Base-by-base conservation (phyloP, 2,113 vertebrate genomes). In the Pionites leucogaster region DNA sequence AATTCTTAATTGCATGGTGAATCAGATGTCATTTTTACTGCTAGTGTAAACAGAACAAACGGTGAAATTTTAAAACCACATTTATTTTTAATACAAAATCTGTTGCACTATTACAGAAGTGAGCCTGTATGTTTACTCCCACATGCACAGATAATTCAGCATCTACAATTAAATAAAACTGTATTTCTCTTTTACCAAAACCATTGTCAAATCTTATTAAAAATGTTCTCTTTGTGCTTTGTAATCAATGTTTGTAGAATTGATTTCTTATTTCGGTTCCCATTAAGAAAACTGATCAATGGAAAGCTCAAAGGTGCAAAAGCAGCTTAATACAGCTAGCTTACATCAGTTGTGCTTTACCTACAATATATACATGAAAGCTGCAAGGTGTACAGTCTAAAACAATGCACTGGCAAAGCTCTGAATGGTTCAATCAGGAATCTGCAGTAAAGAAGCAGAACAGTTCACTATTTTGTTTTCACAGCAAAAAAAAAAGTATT, bases 61-160 rank as follows among this genome's bases (percentile, higher is more conserved):
- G 81, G 82, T 97, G 97, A 98, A 98, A 98, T 97, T 98, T 98
- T 98, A 98, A 99, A 99, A 99, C 96, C 98, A 99, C 98, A 99
- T 99, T 99, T 99, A 99, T 98, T 99, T 98, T 98, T 97, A 98
- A 98, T 98, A 98, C 97, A 99, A 99, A 99, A 98, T 96, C 97
- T 97, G 97, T 98, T 98, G 97, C 96, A 98, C 98, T 98, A 98
- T 98, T 98, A 98, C 97, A 98, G 98, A 97, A 98, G 98, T 92
- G 96, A 98, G 97, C 97, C 69, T 92, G 84, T 97, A 95, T 95
- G 92, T 97, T 97, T 97, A 98, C 95, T 96, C 96, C 82, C 89
- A 94, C 98, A 98, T 98, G 98, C 98, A 98, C 98, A 97, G 97
- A 95, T 97, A 96, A 96, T 95, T 97, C 96, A 97, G 98, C 96